Base-by-base conservation (phyloP, 2,888 invertebrate genomes). In the Ceramica pisi region DNA sequence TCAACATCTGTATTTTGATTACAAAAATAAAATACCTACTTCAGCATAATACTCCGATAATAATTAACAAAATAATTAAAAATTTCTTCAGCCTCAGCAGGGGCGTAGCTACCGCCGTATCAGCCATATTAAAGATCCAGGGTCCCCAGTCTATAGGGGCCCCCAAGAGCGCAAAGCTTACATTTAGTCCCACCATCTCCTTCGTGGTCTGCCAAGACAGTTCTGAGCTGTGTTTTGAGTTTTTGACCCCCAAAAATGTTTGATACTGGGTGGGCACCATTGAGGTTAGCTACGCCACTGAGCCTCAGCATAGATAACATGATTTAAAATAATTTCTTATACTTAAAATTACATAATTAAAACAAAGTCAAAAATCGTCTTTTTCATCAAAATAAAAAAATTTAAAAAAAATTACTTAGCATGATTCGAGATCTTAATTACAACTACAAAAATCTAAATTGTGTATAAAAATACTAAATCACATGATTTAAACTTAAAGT, bases 1-100 rank as follows among this genome's bases (percentile, higher is more conserved):
- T n/a, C 19, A 50, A 60, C 1, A 14, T 23, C 14, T 74, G 55
- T 75, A 65, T 57, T 66, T 50, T 48, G 2, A 35, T 67, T 23
- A 55, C 14, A 55, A 67, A 75, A 55, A 48, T 55, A 64, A 35
- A 12, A 53, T 16, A 5, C 31, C 31, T 31, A 5, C 3, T 23
- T 23, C 5, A 26, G 8, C 8, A 68, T 16, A 16, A 9, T 12
- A 35, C 14, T 53, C 3, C 10, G 12, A 44, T 19, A 23, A 71
- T 23, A 56, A 31, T 10, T 14, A 66, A 41, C 12, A 16, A 21
- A 48, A 38, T 41, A 12, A 12, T 1, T 21, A 35, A 38, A 16
- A 41, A 48, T 48, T 23, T 31, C 6, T 5, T 31, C 16, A 14
- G 10, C 10, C 41, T 21, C 23, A 16, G 5, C 35, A 26, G n/a